phyloP scores from a whole-genome alignment of 2,113 vertebrate genomes.

The Falcunculus frontatus region DNA sequence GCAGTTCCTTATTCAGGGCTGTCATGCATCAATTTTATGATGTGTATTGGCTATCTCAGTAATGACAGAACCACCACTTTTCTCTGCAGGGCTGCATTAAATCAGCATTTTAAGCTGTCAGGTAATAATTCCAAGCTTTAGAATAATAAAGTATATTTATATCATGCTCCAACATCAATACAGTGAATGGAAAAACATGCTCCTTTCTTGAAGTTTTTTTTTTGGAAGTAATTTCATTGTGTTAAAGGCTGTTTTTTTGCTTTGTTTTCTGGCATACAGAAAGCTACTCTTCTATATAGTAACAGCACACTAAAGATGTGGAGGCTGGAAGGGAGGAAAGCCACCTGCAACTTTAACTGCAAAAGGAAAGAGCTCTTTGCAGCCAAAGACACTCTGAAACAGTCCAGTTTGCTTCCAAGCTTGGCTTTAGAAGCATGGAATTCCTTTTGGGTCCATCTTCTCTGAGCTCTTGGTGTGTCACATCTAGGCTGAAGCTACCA shows the following conservation, averaged over 20 bases:
- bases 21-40: conserved; percentile 70
- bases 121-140: conserved; percentile 64
- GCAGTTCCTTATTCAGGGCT: conserved; percentile 51
- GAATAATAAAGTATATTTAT: conserved; percentile 69
- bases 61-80: conserved; percentile 69
- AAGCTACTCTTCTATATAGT: neutral
- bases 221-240: conserved; percentile 30
- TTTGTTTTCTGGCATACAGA: conserved; percentile 16
- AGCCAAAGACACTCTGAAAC: neutral
- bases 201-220: conserved; percentile 16
- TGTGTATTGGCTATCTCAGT: conserved; percentile 67
- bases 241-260: neutral
- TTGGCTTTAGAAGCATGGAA: neutral
- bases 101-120: conserved; percentile 65
- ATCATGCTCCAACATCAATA: conserved; percentile 33
- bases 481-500: neutral
- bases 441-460: neutral
- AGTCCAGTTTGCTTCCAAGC: neutral
- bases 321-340: conserved; percentile 28
- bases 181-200: conserved; percentile 46
- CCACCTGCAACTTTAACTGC: conserved; percentile 26
- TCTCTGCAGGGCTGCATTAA: conserved; percentile 65
- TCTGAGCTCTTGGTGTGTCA: neutral
- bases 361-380: neutral
- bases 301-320: neutral